Conservation (phyloP, 2,888 invertebrate genomes). For the Dioctria rufipes region DNA sequence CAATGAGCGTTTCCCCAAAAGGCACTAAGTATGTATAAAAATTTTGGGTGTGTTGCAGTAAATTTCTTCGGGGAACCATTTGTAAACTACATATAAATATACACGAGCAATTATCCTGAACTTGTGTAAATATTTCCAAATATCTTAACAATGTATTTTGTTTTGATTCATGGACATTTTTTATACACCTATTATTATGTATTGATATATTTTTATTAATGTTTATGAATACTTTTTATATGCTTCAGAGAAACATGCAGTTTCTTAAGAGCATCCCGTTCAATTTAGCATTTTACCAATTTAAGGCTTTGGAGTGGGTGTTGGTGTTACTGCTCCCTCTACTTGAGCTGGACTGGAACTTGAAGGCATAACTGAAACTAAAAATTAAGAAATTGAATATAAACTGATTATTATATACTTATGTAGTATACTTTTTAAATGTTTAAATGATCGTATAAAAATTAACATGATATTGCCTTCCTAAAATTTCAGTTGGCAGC, state of each 20-base stretch:
- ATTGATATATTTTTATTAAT: neutral
- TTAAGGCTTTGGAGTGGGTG: constrained; percentile 19
- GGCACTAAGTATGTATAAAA: neutral
- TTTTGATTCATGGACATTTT: neutral
- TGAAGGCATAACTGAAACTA: constrained; percentile 36
- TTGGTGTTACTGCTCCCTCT: neutral
- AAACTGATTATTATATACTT: no score
- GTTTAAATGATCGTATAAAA: no score
- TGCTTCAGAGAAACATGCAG: neutral
- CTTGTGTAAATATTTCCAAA: constrained; percentile 14
- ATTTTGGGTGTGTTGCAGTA: neutral
- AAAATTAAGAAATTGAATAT: neutral
- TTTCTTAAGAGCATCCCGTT: constrained; percentile 4
- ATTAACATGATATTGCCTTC: no score
- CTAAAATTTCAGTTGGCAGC: no score
- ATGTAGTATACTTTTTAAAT: no score
- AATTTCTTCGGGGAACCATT: constrained; percentile 19
- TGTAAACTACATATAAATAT: constrained; percentile 21
- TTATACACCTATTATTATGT: constrained; percentile 27
- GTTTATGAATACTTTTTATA: no score
- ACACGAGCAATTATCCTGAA: neutral
- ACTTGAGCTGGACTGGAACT: neutral
- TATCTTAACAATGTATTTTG: constrained; percentile 24
- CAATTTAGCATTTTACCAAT: neutral
- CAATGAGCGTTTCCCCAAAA: constrained; percentile 9